These are phyloP conservation scores for Zosterops lateralis DNA, from an alignment of 2,113 vertebrate species.

Conservation along the genomic window DNA sequence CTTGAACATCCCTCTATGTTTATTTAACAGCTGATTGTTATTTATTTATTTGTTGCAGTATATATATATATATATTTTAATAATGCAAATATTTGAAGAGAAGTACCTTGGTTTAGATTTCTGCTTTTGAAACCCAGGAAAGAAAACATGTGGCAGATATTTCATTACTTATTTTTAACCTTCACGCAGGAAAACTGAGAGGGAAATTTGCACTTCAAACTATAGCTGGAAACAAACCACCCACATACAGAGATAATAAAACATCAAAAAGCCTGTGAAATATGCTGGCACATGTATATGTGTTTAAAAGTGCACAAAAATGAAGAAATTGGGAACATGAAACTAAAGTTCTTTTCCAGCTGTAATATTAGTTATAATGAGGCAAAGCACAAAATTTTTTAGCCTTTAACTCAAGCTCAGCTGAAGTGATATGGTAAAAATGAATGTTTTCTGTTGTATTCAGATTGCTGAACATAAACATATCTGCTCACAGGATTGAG, in stretches of 20 bases:
- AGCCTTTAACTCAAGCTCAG: neutral
- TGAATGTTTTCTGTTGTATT: neutral
- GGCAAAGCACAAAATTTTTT: neutral
- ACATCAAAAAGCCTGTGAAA: constrained; percentile 41
- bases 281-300: neutral
- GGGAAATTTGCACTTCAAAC: constrained; percentile 63
- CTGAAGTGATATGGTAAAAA: neutral
- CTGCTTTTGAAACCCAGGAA: neutral
- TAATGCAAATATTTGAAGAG: neutral
- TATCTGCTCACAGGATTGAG: neutral
- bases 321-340: neutral
- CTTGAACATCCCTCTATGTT: neutral
- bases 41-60: neutral
- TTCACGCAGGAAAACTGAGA: neutral
- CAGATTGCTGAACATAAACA: neutral
- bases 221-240: constrained; percentile 37
- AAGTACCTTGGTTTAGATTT: neutral
- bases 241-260: constrained; percentile 44
- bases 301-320: constrained; percentile 1
- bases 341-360: neutral
- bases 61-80: neutral
- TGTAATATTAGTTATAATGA: neutral
- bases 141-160: neutral
- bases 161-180: constrained; percentile 29
- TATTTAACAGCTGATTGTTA: neutral